A percentile compares a stretch with the other conserved stretches of the same genome.
Evolutionary conservation across 1,140 invertebrate species (phyloP).

Genomic region (Geopemphigus sp.): DNA sequence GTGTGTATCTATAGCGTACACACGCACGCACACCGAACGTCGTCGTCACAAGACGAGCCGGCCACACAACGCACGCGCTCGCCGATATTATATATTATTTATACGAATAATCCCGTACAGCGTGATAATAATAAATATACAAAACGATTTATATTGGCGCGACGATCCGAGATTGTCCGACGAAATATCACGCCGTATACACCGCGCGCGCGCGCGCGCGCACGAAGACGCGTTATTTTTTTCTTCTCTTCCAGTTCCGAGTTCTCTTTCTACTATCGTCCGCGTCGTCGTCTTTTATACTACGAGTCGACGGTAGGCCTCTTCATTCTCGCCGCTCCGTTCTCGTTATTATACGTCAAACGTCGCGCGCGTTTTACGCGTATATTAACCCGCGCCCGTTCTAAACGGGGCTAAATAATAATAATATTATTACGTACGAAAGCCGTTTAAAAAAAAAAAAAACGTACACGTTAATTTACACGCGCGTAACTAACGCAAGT

Average conservation of each 20-base stretch:
- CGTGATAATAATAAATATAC: not conserved
- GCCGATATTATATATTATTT: not conserved
- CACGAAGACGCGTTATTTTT: slow-evolving; percentile 27
- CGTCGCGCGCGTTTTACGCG: not conserved
- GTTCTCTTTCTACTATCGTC: slow-evolving; percentile 44
- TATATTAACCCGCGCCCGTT: too few species aligned
- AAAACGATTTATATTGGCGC: slow-evolving; percentile 18
- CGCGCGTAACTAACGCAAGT: too few species aligned
- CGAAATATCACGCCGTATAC: slow-evolving; percentile 5
- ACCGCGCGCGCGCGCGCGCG: too few species aligned
- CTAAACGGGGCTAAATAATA: too few species aligned
- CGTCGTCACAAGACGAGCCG: slow-evolving; percentile 17
- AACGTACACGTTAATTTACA: too few species aligned
- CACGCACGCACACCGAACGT: too few species aligned
- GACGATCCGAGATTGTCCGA: slow-evolving; percentile 17
- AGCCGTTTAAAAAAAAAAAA: too few species aligned
- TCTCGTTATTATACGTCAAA: not conserved
- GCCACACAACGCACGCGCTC: not conserved
- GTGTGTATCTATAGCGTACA: too few species aligned
- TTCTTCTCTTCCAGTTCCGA: slow-evolving; percentile 29
- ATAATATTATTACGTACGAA: too few species aligned
- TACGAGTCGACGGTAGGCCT: too few species aligned
- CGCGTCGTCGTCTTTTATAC: too few species aligned
- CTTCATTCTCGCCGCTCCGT: not conserved
- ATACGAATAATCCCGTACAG: not conserved